Conservation (phyloP, 1,140 invertebrate species). For the Hirudo medicinalis region DNA sequence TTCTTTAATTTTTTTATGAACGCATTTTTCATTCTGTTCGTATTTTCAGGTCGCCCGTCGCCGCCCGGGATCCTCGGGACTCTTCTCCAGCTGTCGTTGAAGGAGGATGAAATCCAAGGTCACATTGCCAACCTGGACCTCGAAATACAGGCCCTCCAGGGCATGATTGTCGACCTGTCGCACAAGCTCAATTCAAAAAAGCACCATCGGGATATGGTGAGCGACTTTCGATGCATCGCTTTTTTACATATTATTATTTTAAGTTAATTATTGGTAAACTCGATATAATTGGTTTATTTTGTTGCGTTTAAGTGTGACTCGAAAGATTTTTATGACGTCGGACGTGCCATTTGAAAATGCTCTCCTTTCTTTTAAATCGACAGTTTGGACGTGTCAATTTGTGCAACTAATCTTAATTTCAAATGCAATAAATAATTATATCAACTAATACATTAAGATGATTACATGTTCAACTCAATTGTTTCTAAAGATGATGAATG, state of each 20-base stretch:
- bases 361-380: no score
- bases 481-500: conserved; percentile 1
- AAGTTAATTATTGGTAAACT: neutral
- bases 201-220: neutral
- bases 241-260: neutral
- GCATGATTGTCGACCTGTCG: neutral
- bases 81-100: conserved; percentile 1
- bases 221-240: neutral
- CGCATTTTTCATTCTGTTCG: neutral
- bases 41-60: neutral
- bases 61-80: neutral
- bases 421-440: no score
- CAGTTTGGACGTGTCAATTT: no score
- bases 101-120: neutral
- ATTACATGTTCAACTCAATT: neutral
- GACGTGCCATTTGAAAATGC: no score
- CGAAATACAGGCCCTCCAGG: neutral
- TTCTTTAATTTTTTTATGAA: neutral
- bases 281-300: neutral
- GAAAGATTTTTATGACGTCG: no score
- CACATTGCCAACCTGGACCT: neutral
- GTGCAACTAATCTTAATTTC: no score
- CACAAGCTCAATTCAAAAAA: neutral
- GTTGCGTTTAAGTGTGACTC: no score
- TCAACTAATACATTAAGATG: neutral